A percentile compares a stretch with the other conserved stretches of the same genome.
Conservation (phyloP, 2,113 vertebrate species). For the Paralichthys olivaceus region DNA sequence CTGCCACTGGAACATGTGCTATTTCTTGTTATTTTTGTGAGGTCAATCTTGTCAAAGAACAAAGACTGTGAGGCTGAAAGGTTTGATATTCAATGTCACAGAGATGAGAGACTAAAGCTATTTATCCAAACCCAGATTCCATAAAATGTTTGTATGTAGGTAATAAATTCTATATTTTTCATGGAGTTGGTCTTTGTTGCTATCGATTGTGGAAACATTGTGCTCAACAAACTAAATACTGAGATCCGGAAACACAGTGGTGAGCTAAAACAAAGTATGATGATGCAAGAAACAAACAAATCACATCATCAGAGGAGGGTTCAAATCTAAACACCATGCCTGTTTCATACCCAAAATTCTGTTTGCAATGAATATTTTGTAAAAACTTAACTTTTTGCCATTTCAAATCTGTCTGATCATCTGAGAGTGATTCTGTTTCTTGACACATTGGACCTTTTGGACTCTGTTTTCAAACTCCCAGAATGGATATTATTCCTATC, state of each 20-base stretch:
- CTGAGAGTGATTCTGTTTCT: background rate
- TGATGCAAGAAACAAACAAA: too few species aligned
- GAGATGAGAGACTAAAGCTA: background rate
- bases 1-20: conserved; percentile 45
- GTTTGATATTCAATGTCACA: background rate
- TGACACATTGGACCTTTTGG: too few species aligned
- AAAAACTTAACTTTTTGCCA: too few species aligned
- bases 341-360: too few species aligned
- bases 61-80: conserved; percentile 13
- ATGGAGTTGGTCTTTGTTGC: background rate
- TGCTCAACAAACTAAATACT: background rate
- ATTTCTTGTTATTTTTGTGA: conserved; percentile 57
- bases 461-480: background rate
- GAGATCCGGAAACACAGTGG: background rate
- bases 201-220: background rate
- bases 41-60: conserved; percentile 51
- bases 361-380: too few species aligned
- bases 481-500: background rate
- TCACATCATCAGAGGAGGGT: background rate
- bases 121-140: background rate
- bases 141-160: background rate
- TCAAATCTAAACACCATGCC: background rate
- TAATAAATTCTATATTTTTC: background rate
- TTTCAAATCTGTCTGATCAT: background rate
- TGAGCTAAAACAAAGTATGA: background rate